These are phyloP conservation scores for Catocala nupta DNA, from an alignment of 2,888 invertebrate species.

Conservation along the genomic window DNA sequence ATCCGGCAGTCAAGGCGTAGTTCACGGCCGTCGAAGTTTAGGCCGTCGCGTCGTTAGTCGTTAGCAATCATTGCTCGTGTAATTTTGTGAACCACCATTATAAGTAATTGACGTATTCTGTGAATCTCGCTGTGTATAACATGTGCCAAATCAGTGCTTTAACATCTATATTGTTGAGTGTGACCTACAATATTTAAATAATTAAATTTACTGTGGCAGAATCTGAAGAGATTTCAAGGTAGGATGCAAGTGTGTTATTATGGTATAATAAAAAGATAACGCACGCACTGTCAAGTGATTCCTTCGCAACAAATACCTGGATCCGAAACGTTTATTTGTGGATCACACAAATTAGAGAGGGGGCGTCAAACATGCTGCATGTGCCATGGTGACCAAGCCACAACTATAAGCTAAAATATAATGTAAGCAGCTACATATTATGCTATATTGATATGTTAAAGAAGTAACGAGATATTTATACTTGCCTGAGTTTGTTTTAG, in stretches of 20 bases:
- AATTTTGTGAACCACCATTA: slow-evolving; percentile 51
- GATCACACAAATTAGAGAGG: too few species aligned
- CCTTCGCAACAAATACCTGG: too few species aligned
- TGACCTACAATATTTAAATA: not conserved
- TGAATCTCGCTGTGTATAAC: slow-evolving; percentile 38
- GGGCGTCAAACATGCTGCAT: too few species aligned
- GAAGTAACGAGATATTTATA: too few species aligned
- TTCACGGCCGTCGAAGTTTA: slow-evolving; percentile 73
- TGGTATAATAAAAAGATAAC: too few species aligned
- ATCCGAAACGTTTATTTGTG: too few species aligned
- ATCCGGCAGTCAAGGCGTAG: slow-evolving; percentile 67
- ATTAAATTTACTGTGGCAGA: too few species aligned
- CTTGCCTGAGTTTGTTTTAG: slow-evolving; percentile 8
- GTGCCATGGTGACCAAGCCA: too few species aligned
- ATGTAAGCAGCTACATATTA: too few species aligned
- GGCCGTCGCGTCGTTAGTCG: slow-evolving; percentile 36
- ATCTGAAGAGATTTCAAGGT: not conserved
- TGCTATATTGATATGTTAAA: too few species aligned
- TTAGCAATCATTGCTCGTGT: slow-evolving; percentile 50
- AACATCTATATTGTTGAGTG: slow-evolving; percentile 8
- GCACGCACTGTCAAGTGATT: too few species aligned
- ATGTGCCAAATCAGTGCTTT: slow-evolving; percentile 30
- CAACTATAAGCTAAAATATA: too few species aligned
- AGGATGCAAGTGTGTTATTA: not conserved
- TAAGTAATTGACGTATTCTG: slow-evolving; percentile 48